Percentiles rank a stretch among this genome's conserved stretches.
Evolutionary conservation across 2,797 vertebrate genomes (phyloP).

Genomic region (Lithobates pipiens): DNA sequence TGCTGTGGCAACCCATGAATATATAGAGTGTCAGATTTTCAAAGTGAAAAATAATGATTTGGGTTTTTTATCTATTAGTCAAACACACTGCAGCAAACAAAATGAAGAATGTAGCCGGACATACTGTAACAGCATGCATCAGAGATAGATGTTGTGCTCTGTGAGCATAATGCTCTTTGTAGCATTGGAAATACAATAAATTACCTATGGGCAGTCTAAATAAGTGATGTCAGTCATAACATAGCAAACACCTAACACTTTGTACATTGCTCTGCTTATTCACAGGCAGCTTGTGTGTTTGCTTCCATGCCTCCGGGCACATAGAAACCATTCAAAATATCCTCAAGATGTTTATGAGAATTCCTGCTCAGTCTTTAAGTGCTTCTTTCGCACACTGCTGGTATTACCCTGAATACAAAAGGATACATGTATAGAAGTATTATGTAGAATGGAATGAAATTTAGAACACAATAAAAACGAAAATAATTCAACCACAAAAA

Average conservation of each 20-base stretch:
- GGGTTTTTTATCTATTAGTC: too few species aligned
- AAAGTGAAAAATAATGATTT: too few species aligned
- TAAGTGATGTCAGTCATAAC: slow-evolving; percentile 37
- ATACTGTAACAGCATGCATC: too few species aligned
- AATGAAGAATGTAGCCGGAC: too few species aligned
- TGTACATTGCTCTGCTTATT: slow-evolving; percentile 5
- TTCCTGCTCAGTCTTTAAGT: slow-evolving; percentile 30
- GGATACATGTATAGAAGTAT: slow-evolving; percentile 7
- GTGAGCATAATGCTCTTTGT: neutral
- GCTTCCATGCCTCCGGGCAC: slow-evolving; percentile 41
- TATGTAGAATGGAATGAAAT: too few species aligned
- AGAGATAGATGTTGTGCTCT: too few species aligned
- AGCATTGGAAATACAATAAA: neutral
- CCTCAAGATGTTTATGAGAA: slow-evolving; percentile 44
- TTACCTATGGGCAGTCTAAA: slow-evolving; percentile 29
- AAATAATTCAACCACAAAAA: too few species aligned
- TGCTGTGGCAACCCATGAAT: too few species aligned
- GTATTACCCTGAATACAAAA: slow-evolving; percentile 20
- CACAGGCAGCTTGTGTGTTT: slow-evolving; percentile 11
- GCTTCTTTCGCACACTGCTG: slow-evolving; percentile 26
- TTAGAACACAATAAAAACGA: too few species aligned
- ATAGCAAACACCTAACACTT: slow-evolving; percentile 11
- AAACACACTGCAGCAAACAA: too few species aligned
- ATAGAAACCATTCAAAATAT: slow-evolving; percentile 47
- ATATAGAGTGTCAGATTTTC: too few species aligned